These are phyloP conservation scores for Calliopum simillimum DNA, from an alignment of 2,888 invertebrate genomes.

Conservation along the genomic window DNA sequence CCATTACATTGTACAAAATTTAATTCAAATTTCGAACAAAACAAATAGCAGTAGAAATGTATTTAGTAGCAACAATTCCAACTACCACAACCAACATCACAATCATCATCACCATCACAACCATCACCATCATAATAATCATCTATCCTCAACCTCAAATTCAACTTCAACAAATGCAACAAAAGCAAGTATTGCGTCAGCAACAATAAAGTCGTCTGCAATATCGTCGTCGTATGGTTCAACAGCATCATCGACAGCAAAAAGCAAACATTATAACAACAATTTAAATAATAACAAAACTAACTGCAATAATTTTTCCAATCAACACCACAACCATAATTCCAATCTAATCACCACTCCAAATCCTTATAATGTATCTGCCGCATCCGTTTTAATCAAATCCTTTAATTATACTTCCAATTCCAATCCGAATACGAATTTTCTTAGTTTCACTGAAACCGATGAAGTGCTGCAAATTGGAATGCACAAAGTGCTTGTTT, in stretches of 20 bases:
- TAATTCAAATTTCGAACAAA: conserved; percentile 31
- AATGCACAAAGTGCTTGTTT: conserved; percentile 91
- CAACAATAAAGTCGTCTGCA: conserved; percentile 28
- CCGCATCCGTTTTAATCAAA: conserved; percentile 34
- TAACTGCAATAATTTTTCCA: conserved; percentile 33
- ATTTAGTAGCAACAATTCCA: conserved; percentile 61
- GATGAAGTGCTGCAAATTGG: conserved; percentile 89
- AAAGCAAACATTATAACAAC: conserved; percentile 45
- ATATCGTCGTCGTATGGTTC: conserved; percentile 3
- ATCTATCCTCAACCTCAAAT: conserved; percentile 34
- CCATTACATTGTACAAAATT: conserved; percentile 35
- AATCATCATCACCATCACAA: conserved; percentile 43
- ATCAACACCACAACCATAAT: conserved; percentile 36
- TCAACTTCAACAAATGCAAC: conserved; percentile 8
- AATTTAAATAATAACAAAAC: conserved; percentile 44
- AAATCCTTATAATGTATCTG: conserved; percentile 33
- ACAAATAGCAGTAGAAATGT: conserved; percentile 57
- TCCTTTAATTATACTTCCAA: conserved; percentile 57
- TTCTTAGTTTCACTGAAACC: conserved; percentile 79
- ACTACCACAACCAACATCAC: conserved; percentile 42
- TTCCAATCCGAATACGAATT: conserved; percentile 64
- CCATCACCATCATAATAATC: conserved; percentile 41
- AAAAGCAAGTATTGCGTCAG: conserved; percentile 17
- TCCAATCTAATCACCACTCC: conserved; percentile 35
- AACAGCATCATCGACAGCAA: conserved; percentile 39